Conservation (phyloP, 2,888 invertebrate species). For the Endotricha flammealis region DNA sequence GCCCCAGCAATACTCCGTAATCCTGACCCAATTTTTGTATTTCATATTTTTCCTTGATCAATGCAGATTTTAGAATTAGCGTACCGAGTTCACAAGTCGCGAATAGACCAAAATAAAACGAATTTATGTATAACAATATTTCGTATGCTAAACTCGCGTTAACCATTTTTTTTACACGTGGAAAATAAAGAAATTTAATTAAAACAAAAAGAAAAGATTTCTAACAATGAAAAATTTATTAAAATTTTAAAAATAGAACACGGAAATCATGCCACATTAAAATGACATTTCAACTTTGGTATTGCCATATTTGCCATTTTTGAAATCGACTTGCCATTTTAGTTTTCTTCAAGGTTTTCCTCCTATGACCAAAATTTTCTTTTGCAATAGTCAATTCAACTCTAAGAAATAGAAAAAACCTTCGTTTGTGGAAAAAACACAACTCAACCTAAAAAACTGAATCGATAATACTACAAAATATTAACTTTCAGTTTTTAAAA, state of each 20-base stretch:
- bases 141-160: slow-evolving; percentile 90
- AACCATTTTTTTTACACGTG: slow-evolving; percentile 60
- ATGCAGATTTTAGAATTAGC: slow-evolving; percentile 86
- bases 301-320: no score
- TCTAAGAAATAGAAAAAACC: no score
- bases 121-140: slow-evolving; percentile 90
- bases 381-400: no score
- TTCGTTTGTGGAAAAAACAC: no score
- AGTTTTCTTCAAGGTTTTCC: no score
- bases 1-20: slow-evolving; percentile 85
- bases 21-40: slow-evolving; percentile 88
- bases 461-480: no score
- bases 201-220: slow-evolving; percentile 7
- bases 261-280: background rate
- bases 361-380: no score
- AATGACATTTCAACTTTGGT: no score
- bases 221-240: background rate
- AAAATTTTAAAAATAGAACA: slow-evolving; percentile 8
- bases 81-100: slow-evolving; percentile 89
- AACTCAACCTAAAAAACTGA: no score
- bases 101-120: slow-evolving; percentile 92
- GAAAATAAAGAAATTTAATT: background rate
- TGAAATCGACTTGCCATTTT: no score
- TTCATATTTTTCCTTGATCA: slow-evolving; percentile 71
- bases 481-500: no score